Base-by-base conservation (phyloP, 2,113 vertebrate genomes). In the Podilymbus podiceps region DNA sequence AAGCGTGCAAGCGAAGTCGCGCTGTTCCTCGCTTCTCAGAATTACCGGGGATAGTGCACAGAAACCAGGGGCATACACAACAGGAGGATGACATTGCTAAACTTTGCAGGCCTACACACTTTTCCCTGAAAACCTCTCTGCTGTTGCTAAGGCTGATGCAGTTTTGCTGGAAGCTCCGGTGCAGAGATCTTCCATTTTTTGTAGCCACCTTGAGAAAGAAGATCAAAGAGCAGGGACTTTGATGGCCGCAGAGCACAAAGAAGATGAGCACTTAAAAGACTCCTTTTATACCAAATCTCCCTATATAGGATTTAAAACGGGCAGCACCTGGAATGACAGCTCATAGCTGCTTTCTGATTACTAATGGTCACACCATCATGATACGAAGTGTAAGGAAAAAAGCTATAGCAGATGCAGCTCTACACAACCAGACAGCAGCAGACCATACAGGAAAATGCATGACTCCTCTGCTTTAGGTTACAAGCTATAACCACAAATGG, bases 1-100 rank as follows among this genome's bases (percentile, higher is more conserved):
- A 74, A 50, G 19, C 0, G 2, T 64, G 50, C 7, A 60, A 76
- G 24, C 2, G 3, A 83, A 94, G 68, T 46, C 3, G 1, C 0
- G 0, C 27, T 62, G 85, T 53, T 69, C 80, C 35, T 74, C 1
- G 1, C 42, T 86, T 96, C 93, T 50, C 78, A 86, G 85, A 94
- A 88, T 77, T 88, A 25, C n/a, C 50, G 31, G 46, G 31, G 35
- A 6, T 24, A 33, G 44, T 5, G 35, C 35, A 44, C 49, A 59
- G 47, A 59, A 31, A 86, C 33, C n/a, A 35, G 67, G n/a, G 33
- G 30, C 19, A 40, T 2, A 55, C 38, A 63, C 31, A 85, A 18
- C 81, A 87, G 67, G 44, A 79, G 22, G 42, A n/a, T 58, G 49
- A 25, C 40, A 35, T 12, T 0, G 6, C 31, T 49, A 76, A 80